A percentile compares a stretch with the other conserved stretches of the same genome.
phyloP scores from a whole-genome alignment of 2,888 invertebrate genomes.

The Entomobrya multifasciata region DNA sequence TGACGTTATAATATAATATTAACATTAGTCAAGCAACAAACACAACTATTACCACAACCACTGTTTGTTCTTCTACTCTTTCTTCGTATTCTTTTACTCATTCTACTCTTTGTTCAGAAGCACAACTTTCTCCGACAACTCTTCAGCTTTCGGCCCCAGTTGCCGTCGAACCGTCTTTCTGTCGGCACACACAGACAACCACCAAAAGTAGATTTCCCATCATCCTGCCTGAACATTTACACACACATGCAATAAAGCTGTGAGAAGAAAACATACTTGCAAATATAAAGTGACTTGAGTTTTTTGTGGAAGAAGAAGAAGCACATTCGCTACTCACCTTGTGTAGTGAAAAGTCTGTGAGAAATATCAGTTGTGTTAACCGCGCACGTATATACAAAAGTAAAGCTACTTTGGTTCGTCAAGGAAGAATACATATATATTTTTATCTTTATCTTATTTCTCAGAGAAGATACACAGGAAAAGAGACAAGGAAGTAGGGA shows the following conservation, averaged over 20 bases:
- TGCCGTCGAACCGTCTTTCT: slow-evolving; percentile 70
- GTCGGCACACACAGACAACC: slow-evolving; percentile 67
- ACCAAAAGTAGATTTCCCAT: slow-evolving; percentile 10
- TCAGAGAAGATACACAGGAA: neutral
- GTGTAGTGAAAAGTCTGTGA: neutral
- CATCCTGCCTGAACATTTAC: too few relatives aligned
- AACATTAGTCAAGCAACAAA: neutral
- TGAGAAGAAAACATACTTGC: neutral
- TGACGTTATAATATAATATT: slow-evolving; percentile 6
- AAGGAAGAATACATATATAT: too few relatives aligned
- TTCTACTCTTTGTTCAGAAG: neutral
- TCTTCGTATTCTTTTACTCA: neutral
- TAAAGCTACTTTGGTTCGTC: too few relatives aligned
- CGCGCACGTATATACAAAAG: neutral
- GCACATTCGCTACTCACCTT: too few relatives aligned
- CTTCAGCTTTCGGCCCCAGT: slow-evolving; percentile 71
- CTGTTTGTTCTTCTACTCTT: neutral
- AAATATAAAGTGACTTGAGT: neutral
- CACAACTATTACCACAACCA: neutral
- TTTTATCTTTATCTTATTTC: too few relatives aligned
- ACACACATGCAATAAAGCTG: neutral
- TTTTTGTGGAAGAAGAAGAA: too few relatives aligned
- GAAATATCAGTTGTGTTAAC: neutral
- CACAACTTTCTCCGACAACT: slow-evolving; percentile 68
- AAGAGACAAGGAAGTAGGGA: neutral